Evolutionary conservation across 2,888 invertebrate species (phyloP).

Genomic region (Ormyrus nitidulus): DNA sequence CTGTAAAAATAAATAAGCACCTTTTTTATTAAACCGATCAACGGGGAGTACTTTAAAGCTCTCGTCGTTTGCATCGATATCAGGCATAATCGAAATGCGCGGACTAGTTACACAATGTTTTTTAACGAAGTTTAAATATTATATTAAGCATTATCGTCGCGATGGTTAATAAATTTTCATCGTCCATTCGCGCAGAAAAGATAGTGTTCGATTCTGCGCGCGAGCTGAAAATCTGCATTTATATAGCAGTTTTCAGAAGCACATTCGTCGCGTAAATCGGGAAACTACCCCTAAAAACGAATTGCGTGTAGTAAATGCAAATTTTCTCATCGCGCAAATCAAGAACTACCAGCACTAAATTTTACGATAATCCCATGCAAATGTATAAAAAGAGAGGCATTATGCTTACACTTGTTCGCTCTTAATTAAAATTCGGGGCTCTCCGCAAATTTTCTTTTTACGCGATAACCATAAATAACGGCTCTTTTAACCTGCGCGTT

Average conservation of each 20-base stretch:
- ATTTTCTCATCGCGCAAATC: constrained; percentile 33
- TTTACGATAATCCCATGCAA: constrained; percentile 37
- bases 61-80: too few species aligned
- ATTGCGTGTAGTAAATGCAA: constrained; percentile 38
- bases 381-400: constrained; percentile 25
- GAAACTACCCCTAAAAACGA: constrained; percentile 14
- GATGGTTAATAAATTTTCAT: constrained; percentile 22
- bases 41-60: too few species aligned
- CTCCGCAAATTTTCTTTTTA: too few species aligned
- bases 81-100: too few species aligned
- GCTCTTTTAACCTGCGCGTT: too few species aligned
- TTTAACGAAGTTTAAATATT: neutral
- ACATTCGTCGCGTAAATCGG: constrained; percentile 32
- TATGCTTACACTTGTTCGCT: constrained; percentile 13
- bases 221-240: constrained; percentile 28
- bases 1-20: too few species aligned
- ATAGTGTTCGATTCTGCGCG: neutral
- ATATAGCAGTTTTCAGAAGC: constrained; percentile 22
- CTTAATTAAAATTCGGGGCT: constrained; percentile 12
- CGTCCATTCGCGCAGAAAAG: neutral
- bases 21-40: too few species aligned
- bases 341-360: constrained; percentile 20
- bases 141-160: neutral
- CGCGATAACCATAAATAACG: too few species aligned
- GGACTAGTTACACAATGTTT: too few species aligned